Evolutionary conservation across 2,113 vertebrate species (phyloP).

Genomic region (Carassius gibelio): DNA sequence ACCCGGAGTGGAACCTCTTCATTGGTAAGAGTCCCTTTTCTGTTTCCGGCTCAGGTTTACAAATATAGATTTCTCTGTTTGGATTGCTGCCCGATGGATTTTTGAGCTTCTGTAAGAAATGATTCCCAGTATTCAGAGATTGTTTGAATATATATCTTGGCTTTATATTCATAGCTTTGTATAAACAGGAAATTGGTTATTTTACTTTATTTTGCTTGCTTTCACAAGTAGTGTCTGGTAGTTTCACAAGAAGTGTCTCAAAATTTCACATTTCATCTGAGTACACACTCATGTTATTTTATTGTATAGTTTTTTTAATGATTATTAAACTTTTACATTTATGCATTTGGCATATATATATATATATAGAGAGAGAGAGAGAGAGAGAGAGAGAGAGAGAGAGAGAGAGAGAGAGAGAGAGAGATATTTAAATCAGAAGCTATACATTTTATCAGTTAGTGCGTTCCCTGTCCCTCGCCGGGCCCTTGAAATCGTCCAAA

Average conservation of each 20-base stretch:
- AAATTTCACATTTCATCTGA: neutral
- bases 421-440: no score
- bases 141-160: neutral
- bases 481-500: no score
- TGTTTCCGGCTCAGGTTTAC: neutral
- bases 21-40: constrained; percentile 82
- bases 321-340: neutral
- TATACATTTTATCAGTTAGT: no score
- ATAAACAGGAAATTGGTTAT: neutral
- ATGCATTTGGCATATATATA: neutral
- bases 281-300: neutral
- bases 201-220: neutral
- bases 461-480: no score
- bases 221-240: neutral
- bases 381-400: no score
- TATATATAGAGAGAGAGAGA: no score
- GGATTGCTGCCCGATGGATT: neutral
- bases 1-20: constrained; percentile 97
- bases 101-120: neutral
- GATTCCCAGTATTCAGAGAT: neutral
- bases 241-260: neutral
- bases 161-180: neutral
- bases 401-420: no score
- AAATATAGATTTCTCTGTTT: neutral
- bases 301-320: neutral